Conservation (phyloP, 2,113 vertebrate species). For the Poeciliopsis prolifica region DNA sequence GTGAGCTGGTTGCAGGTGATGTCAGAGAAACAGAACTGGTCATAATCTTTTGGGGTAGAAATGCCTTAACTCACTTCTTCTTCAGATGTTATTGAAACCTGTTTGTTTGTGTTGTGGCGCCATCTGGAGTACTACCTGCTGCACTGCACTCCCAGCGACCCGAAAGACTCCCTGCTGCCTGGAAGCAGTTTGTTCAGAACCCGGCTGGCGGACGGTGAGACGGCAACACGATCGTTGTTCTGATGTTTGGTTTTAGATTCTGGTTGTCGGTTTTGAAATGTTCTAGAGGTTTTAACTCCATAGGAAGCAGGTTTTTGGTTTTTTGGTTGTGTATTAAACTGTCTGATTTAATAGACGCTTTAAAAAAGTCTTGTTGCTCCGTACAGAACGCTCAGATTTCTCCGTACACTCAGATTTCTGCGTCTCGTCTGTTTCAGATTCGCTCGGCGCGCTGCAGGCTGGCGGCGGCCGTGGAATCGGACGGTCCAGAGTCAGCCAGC, state of each 20-base stretch:
- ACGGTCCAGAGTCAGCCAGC: slow-evolving; percentile 85
- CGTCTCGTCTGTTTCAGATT: slow-evolving; percentile 66
- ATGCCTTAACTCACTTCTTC: slow-evolving; percentile 78
- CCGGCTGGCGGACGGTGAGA: slow-evolving; percentile 65
- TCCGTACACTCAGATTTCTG: too few species aligned
- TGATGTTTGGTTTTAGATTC: too few species aligned
- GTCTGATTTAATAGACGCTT: too few species aligned
- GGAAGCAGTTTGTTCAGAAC: slow-evolving; percentile 68
- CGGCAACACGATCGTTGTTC: background rate
- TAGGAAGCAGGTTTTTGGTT: too few species aligned
- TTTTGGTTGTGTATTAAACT: background rate
- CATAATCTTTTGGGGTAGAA: background rate
- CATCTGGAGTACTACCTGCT: slow-evolving; percentile 95
- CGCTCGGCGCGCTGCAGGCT: slow-evolving; percentile 78
- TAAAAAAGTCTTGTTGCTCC: too few species aligned
- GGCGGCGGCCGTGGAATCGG: slow-evolving; percentile 78
- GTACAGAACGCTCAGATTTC: too few species aligned
- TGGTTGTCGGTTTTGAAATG: too few species aligned
- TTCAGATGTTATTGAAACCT: slow-evolving; percentile 93
- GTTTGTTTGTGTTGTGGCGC: slow-evolving; percentile 95
- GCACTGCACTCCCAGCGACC: slow-evolving; percentile 88
- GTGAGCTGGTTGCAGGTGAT: too few species aligned
- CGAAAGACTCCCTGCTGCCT: slow-evolving; percentile 86
- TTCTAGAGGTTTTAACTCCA: too few species aligned
- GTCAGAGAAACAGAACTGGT: too few species aligned